These are phyloP conservation scores for Zoanthus sansibaricus DNA, from an alignment of 92 coral and sea anemone genomes.

Conservation along the genomic window DNA sequence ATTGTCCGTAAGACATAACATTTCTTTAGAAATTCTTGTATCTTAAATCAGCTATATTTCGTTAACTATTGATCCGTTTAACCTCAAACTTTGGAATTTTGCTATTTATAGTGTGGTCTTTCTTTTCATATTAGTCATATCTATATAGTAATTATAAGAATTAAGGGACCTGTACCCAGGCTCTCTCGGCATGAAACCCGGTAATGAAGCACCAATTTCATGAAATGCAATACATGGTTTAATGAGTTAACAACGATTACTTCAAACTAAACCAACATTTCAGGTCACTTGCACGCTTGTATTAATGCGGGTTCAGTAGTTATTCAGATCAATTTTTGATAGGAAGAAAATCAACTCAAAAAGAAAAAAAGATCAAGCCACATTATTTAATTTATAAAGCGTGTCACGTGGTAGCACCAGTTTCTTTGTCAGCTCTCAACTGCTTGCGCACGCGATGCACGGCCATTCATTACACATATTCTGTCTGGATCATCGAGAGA, in stretches of 20 bases:
- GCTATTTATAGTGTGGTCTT: no score
- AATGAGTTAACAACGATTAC: neutral
- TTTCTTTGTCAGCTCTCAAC: slow-evolving; percentile 32
- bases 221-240: neutral
- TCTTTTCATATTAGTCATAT: no score
- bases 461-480: neutral
- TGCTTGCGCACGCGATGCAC: neutral
- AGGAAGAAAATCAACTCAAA: neutral
- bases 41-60: no score
- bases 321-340: neutral
- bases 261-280: neutral
- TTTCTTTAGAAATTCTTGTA: no score
- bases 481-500: slow-evolving; percentile 14
- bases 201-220: neutral
- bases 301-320: neutral
- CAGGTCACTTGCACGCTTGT: neutral
- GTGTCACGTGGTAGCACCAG: neutral
- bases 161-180: no score
- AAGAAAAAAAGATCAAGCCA: no score
- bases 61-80: no score
- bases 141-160: no score
- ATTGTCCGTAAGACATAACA: no score
- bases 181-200: no score
- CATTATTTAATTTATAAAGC: no score
- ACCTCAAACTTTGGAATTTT: no score